phyloP scores from a whole-genome alignment of 1,140 invertebrate genomes.

The Hermetia illucens region DNA sequence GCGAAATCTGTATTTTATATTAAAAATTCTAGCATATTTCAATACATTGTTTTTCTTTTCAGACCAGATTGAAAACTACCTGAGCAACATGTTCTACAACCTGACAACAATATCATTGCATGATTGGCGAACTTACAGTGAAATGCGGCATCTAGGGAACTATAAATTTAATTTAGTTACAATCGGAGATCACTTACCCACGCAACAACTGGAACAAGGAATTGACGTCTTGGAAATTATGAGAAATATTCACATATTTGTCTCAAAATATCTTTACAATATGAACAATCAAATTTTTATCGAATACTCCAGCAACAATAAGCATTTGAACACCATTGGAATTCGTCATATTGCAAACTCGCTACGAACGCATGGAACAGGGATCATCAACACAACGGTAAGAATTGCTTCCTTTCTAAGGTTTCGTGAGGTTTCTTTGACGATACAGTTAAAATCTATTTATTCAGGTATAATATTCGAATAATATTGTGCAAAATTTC shows the following conservation, averaged over 20 bases:
- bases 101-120: slow-evolving; percentile 92
- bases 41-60: slow-evolving; percentile 10
- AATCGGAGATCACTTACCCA: slow-evolving; percentile 84
- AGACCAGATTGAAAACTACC: slow-evolving; percentile 74
- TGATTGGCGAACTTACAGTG: slow-evolving; percentile 93
- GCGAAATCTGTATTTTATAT: slow-evolving; percentile 33
- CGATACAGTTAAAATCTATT: no score
- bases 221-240: slow-evolving; percentile 97
- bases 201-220: slow-evolving; percentile 93
- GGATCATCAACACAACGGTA: slow-evolving; percentile 93
- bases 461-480: no score
- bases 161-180: slow-evolving; percentile 72
- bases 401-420: slow-evolving; percentile 12
- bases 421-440: no score
- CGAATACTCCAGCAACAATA: slow-evolving; percentile 81
- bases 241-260: slow-evolving; percentile 92
- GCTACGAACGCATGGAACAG: slow-evolving; percentile 92
- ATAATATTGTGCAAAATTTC: no score
- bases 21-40: slow-evolving; percentile 21
- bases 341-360: slow-evolving; percentile 95
- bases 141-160: slow-evolving; percentile 86
- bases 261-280: slow-evolving; percentile 89
- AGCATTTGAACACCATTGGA: slow-evolving; percentile 91
- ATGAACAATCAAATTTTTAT: slow-evolving; percentile 96
- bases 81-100: slow-evolving; percentile 94